Conservation (phyloP, 2,113 vertebrate genomes). For the Montifringilla adamsi region DNA sequence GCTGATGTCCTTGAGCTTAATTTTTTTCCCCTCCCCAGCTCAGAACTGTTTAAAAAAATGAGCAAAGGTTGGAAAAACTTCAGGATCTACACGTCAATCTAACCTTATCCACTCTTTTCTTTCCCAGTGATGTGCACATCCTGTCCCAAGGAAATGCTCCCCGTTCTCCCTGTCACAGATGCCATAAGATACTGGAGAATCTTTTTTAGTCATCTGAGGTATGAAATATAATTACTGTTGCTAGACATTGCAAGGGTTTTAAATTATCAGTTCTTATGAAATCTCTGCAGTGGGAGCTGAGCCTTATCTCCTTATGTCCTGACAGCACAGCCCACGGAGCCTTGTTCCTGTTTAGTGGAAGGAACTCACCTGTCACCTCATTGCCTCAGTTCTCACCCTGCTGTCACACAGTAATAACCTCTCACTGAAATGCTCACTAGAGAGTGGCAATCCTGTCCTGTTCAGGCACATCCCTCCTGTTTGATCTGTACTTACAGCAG, state of each 20-base stretch:
- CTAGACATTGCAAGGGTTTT: background rate
- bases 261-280: background rate
- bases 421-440: background rate
- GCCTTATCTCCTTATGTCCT: background rate
- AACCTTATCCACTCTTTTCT: background rate
- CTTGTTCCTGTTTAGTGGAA: background rate
- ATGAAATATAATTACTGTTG: background rate
- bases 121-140: background rate
- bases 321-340: background rate
- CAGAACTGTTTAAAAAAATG: background rate
- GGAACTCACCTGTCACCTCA: background rate
- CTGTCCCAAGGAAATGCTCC: background rate
- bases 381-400: background rate
- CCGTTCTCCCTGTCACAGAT: background rate
- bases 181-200: rapidly evolving
- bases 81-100: background rate
- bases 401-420: background rate
- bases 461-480: background rate
- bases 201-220: background rate
- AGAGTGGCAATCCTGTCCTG: background rate
- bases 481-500: background rate
- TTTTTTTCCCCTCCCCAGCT: rapidly evolving
- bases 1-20: background rate
- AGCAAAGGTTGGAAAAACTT: background rate
- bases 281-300: background rate